Evolutionary conservation across 2,113 vertebrate species (phyloP).

Genomic region (Asarcornis scutulata): DNA sequence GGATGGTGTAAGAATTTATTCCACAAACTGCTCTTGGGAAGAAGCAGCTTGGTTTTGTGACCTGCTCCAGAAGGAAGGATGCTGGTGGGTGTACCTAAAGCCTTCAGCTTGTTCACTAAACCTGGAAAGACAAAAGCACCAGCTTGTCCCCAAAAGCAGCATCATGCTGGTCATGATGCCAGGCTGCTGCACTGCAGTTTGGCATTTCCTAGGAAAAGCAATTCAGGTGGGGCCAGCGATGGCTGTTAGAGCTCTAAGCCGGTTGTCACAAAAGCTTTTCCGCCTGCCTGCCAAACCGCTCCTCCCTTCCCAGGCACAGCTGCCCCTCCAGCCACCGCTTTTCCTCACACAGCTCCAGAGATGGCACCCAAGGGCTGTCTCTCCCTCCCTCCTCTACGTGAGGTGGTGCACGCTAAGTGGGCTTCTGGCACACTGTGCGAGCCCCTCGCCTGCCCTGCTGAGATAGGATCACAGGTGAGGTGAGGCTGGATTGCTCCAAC

Average conservation of each 20-base stretch:
- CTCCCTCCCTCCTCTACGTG: neutral
- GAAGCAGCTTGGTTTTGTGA: neutral
- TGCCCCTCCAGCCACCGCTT: neutral
- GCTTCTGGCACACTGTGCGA: neutral
- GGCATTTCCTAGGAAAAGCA: neutral
- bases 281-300: neutral
- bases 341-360: neutral
- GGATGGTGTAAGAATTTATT: neutral
- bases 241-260: neutral
- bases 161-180: rapidly evolving
- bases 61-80: neutral
- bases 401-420: neutral
- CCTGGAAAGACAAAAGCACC: neutral
- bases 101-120: neutral
- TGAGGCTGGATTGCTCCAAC: neutral
- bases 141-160: neutral
- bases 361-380: neutral
- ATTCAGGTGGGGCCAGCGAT: neutral
- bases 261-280: neutral
- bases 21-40: neutral
- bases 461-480: rapidly evolving
- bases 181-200: neutral
- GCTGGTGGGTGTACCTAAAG: neutral
- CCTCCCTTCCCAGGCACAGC: neutral
- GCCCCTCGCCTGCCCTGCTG: neutral